Evolutionary conservation across 2,797 vertebrate species (phyloP), one percentile per base, ranked within the genome.

Genomic region (Tokudaia tokunoshimensis): DNA sequence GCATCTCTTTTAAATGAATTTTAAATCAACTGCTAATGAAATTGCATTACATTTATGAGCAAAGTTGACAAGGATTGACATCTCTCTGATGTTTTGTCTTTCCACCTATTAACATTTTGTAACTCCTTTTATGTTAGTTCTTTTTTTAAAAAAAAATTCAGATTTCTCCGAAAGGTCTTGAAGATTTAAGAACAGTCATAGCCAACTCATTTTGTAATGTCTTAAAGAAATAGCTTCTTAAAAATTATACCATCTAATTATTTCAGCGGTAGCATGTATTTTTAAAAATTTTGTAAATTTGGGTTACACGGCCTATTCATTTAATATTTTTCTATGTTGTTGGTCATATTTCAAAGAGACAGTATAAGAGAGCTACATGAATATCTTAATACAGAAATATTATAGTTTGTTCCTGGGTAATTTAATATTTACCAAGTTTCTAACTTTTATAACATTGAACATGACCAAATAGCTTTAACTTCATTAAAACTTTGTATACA

Each of bases 11-110:
- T 65, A 93, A 76, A 41, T 87, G 34, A 95, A 59, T 89, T 96
- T 84, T 88, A 79, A 97, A 84, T 92, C 19, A 93, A 88, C 31
- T 65, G 84, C 91, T 96, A 94, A 94, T 63, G 47, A 96, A 94
- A 89, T 75, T 52, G 4, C 4, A 52, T 94, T 96, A 65, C 55
- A 94, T 86, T 94, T 91, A 65, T 75, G 82, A 95, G 91, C 82
- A 84, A 95, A 94, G 90, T 89, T 94, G 70, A 70, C 44, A 2
- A 88, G 31, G 24, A 79, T 14, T 91, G 92, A 72, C 74, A 91
- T 89, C 31, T 65, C 93, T 82, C 81, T 91, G 74, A 78, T 82
- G 86, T 63, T 92, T 80, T 82, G 44, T 95, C 78, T 95, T 96
- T 70, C 41, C 0, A 82, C 24, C 63, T 37, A 50, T 90, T 94